Base-by-base conservation (phyloP, 2,113 vertebrate genomes). In the Pseudorasbora parva region DNA sequence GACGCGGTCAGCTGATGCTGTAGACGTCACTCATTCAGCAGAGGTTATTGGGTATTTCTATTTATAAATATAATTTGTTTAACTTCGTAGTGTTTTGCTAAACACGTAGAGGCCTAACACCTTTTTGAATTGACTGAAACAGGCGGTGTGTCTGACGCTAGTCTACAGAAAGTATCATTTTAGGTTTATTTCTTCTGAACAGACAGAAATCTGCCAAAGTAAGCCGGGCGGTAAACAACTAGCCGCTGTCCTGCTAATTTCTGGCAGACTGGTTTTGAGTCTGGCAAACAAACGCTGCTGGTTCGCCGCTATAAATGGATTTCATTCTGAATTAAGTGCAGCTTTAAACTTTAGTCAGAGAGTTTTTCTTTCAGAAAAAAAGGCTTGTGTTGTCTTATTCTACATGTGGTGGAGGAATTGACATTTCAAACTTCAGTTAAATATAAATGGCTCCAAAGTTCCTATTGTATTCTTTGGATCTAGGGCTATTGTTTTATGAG, bases 161-260 rank as follows among this genome's bases (percentile, higher is more conserved):
- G 72, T 82, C 84, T 81, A 82, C 33, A 89, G 84, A 91, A 81
- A 51, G 69, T 84, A 88, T 82, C 8, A 41, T 87, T 56, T 69
- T 45, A 45, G 25, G 57, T 74, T 60, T 82, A 82, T 60, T 83
- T 57, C 71, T 87, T 81, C 79, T 74, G 68, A 76, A 84, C 78
- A 84, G 69, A 57, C 56, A 33, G 17, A 64, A 1, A 8, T 33
- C 25, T 83, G 77, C 81, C 81, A 86, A 71, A 41, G 25, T 76
- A 71, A 56, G 60, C 45, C 33, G 25, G 49, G 62, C 19, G 6
- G 81, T 84, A 85, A 86, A 88, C 84, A 88, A 47, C 87, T 81
- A 82, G 81, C 77, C 45, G 23, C 73, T 85, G 84, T 81, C 77
- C 57, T 85, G 59, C 69, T 75, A 85, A 87, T 87, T 72, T 80